Conservation (phyloP, 2,888 invertebrate species). For the Hirtodrosophila cameraria region DNA sequence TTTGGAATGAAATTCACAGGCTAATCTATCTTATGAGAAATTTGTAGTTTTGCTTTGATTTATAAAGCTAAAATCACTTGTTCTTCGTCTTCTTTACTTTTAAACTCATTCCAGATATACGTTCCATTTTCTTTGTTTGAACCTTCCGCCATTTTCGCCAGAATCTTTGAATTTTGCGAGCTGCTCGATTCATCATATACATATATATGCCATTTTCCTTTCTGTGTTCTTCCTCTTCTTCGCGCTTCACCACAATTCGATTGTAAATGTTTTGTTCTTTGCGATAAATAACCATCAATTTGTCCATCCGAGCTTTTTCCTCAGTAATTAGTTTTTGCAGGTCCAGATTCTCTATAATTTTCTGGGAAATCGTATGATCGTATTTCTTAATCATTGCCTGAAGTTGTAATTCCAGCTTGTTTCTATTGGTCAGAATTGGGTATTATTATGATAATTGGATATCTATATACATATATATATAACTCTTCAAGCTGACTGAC, state of each 20-base stretch:
- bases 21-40: neutral
- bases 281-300: slow-evolving; percentile 65
- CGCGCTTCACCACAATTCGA: slow-evolving; percentile 61
- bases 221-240: slow-evolving; percentile 33
- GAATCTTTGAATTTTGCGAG: slow-evolving; percentile 75
- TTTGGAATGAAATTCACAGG: slow-evolving; percentile 27
- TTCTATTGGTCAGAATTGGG: slow-evolving; percentile 68
- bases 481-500: no score
- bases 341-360: slow-evolving; percentile 67
- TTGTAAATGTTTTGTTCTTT: slow-evolving; percentile 71
- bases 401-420: slow-evolving; percentile 74
- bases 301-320: slow-evolving; percentile 56
- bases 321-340: slow-evolving; percentile 59
- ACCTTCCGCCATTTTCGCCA: slow-evolving; percentile 70
- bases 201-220: slow-evolving; percentile 51
- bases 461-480: no score
- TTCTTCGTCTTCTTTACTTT: neutral
- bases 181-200: slow-evolving; percentile 82
- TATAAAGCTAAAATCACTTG: neutral
- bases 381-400: slow-evolving; percentile 77
- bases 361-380: slow-evolving; percentile 78
- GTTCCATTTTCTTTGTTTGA: neutral
- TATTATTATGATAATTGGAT: no score
- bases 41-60: neutral
- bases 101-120: neutral